Evolutionary conservation across 2,797 vertebrate genomes (phyloP).

Genomic region (Sebastolobus alascanus): DNA sequence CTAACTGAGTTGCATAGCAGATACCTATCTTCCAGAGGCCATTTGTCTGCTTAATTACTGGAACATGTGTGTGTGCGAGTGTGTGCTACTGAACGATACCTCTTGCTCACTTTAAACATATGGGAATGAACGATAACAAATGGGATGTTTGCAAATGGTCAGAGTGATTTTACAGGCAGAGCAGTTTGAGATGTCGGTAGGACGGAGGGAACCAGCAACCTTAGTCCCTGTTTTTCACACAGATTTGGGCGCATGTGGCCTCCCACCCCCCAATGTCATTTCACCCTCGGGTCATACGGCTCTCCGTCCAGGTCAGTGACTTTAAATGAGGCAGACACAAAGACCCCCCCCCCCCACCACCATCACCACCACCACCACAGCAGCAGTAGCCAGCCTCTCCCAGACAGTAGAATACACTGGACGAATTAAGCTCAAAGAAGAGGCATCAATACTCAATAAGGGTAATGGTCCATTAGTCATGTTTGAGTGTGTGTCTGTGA

Average conservation of each 20-base stretch:
- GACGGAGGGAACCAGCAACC: background rate
- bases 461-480: slow-evolving; percentile 66
- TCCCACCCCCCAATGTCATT: slow-evolving; percentile 34
- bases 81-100: slow-evolving; percentile 6
- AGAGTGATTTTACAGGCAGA: background rate
- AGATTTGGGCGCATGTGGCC: slow-evolving; percentile 44
- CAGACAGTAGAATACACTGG: slow-evolving; percentile 61
- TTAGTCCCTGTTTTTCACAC: background rate
- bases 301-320: slow-evolving; percentile 75
- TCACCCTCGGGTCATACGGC: slow-evolving; percentile 64
- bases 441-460: slow-evolving; percentile 64
- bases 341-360: background rate
- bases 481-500: slow-evolving; percentile 26
- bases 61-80: slow-evolving; percentile 19
- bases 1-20: slow-evolving; percentile 69
- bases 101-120: slow-evolving; percentile 13
- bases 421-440: slow-evolving; percentile 55
- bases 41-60: slow-evolving; percentile 75
- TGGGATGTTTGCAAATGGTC: slow-evolving; percentile 22
- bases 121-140: slow-evolving; percentile 8
- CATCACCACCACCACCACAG: background rate
- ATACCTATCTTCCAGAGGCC: slow-evolving; percentile 66
- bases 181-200: background rate
- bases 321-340: slow-evolving; percentile 67
- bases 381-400: slow-evolving; percentile 11